Percentiles rank a stretch among this genome's conserved stretches.
phyloP scores from a whole-genome alignment of 2,113 vertebrate species.

The Mobula hypostoma region DNA sequence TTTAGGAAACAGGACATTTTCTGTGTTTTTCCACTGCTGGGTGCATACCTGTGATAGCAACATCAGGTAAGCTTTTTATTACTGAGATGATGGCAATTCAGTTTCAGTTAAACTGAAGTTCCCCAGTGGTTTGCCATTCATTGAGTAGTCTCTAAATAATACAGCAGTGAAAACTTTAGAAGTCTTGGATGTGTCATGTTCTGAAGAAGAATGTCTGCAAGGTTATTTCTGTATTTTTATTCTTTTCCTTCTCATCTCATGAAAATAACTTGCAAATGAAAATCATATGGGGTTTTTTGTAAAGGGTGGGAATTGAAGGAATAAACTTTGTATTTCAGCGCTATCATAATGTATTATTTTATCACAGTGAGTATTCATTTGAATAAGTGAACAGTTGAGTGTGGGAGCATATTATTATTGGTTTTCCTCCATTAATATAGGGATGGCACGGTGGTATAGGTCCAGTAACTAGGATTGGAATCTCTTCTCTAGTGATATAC shows the following conservation, averaged over 20 bases:
- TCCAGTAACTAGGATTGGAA: no score
- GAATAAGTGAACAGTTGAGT: not conserved
- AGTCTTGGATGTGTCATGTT: not conserved
- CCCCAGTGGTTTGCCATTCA: not conserved
- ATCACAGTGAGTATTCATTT: not conserved
- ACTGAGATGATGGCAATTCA: conserved; percentile 35
- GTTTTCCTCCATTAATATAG: not conserved
- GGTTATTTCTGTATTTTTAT: conserved; percentile 23
- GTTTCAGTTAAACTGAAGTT: conserved; percentile 31
- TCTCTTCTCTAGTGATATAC: no score
- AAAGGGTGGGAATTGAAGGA: not conserved
- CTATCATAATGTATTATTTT: not conserved
- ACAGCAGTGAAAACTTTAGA: not conserved
- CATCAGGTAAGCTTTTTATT: conserved; percentile 35
- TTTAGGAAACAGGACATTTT: conserved; percentile 34
- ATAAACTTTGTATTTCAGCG: not conserved
- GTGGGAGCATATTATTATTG: not conserved
- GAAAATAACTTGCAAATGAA: conserved; percentile 1
- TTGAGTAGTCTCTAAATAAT: not conserved
- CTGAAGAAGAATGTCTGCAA: not conserved
- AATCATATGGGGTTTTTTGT: not conserved
- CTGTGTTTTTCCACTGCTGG: conserved; percentile 34
- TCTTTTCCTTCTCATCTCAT: not conserved
- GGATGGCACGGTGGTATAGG: no score
- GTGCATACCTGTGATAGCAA: conserved; percentile 34